Evolutionary conservation across 2,888 invertebrate genomes (phyloP), one percentile per base, ranked within the genome.

Genomic region (Tridacna crocea): DNA sequence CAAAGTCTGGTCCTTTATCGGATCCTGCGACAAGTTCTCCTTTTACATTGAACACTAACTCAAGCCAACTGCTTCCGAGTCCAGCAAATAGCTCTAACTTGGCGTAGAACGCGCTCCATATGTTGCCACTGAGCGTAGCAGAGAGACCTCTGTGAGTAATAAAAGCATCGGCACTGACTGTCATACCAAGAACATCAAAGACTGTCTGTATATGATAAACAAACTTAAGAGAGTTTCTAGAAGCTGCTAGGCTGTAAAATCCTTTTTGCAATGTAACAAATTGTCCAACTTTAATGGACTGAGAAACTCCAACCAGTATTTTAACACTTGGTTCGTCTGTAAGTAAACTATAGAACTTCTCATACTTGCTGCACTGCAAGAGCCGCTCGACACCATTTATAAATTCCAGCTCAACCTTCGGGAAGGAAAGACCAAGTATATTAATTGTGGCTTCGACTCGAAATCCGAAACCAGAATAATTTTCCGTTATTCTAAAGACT

Each of bases 381-480:
- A 86, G n/a, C 15, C 22, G 46, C 0, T 66, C 51, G 4, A 15
- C 58, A 26, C 83, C 72, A 61, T 79, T 65, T 19, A 86, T 78
- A n/a, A 86, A n/a, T 65, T 88, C 85, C n/a, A 83, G 19, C n/a
- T 82, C 75, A n/a, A 84, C n/a, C 0, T 70, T 66, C 46, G 36
- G 55, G 15, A 86, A n/a, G 22, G 55, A 47, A 10, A 77, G 47
- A 51, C 77, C 77, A 66, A 58, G 26, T 51, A 77, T 15, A 22
- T 58, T 27, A 11, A 77, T 10, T 15, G 46, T 47, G 13, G 27
- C 66, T 2, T 17, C 51, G 47, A 55, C 76, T 63, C 79, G 70
- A 15, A 85, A 72, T 13, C 85, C 85, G 61, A 77, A 77, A 15
- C 74, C 84, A 48, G 24, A 15, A 46, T 24, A 15, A 13, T 51